These are phyloP conservation scores for Mormyrus proboscirostris DNA, from an alignment of 2,797 vertebrate species.

Conservation along the genomic window DNA sequence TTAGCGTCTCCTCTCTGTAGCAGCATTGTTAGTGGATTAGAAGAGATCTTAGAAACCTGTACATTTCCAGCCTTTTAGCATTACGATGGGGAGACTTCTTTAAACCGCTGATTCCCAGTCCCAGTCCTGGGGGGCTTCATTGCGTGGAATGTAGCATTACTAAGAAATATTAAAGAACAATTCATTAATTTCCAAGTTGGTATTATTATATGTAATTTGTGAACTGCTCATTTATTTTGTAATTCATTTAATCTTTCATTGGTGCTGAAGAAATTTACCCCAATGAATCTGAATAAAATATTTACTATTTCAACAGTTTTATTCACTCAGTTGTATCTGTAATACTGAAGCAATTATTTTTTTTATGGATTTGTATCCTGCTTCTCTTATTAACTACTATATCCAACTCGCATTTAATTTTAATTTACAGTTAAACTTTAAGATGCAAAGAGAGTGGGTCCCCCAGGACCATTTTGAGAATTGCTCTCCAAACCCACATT, in stretches of 20 bases:
- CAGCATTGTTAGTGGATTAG: conserved; percentile 3
- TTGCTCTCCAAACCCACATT: neutral
- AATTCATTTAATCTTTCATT: neutral
- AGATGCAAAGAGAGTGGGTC: neutral
- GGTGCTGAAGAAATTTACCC: neutral
- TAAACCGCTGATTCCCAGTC: neutral
- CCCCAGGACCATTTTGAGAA: neutral
- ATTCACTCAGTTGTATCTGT: neutral
- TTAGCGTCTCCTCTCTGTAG: neutral
- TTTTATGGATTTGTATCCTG: neutral
- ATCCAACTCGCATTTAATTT: neutral
- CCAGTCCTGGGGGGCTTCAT: neutral
- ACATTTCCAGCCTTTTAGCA: neutral
- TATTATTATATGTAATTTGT: conserved; percentile 1
- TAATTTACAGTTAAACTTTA: neutral
- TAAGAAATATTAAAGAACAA: neutral
- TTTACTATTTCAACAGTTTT: neutral
- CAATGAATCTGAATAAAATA: neutral
- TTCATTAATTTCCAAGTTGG: neutral
- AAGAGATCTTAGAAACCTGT: neutral
- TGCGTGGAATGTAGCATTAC: neutral
- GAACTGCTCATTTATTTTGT: neutral
- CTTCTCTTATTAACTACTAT: neutral
- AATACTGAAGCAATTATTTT: neutral
- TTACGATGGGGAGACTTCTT: neutral